A percentile compares a stretch with the other conserved stretches of the same genome.
Evolutionary conservation across 2,797 vertebrate species (phyloP).

Genomic region (Agapornis canus): DNA sequence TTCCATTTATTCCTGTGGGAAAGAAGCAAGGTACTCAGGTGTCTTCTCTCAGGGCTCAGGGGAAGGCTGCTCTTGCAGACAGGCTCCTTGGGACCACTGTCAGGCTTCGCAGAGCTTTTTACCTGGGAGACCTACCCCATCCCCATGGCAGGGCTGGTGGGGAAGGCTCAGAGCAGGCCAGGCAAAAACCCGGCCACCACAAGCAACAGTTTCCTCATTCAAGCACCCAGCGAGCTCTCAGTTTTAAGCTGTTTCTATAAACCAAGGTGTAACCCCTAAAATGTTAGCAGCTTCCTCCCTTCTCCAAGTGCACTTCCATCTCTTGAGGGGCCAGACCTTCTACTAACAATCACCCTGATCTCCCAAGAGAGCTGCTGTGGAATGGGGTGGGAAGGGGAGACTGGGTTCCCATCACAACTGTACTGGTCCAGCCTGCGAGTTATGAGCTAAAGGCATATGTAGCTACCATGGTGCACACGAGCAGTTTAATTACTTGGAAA

Average conservation of each 20-base stretch:
- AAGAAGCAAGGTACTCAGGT: rapidly evolving
- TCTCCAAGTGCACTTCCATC: not conserved
- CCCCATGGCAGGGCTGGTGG: rapidly evolving
- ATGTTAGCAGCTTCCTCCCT: not conserved
- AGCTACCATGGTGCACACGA: not conserved
- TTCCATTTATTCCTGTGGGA: rapidly evolving
- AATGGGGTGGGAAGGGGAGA: not conserved
- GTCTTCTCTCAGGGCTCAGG: not conserved
- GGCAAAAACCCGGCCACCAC: not conserved
- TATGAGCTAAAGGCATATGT: conserved; percentile 6
- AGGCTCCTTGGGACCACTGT: not conserved
- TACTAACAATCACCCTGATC: rapidly evolving
- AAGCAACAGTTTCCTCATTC: not conserved
- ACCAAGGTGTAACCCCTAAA: not conserved
- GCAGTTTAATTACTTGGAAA: not conserved
- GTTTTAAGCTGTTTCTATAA: not conserved
- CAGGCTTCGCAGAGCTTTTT: not conserved
- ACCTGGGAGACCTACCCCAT: rapidly evolving
- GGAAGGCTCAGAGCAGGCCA: not conserved
- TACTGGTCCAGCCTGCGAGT: not conserved
- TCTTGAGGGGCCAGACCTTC: not conserved
- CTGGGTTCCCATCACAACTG: not conserved
- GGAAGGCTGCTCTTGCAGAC: not conserved
- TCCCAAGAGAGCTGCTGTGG: not conserved
- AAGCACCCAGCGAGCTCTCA: rapidly evolving